Evolutionary conservation across 2,888 invertebrate species (phyloP).

Genomic region (Morpho helenor): DNA sequence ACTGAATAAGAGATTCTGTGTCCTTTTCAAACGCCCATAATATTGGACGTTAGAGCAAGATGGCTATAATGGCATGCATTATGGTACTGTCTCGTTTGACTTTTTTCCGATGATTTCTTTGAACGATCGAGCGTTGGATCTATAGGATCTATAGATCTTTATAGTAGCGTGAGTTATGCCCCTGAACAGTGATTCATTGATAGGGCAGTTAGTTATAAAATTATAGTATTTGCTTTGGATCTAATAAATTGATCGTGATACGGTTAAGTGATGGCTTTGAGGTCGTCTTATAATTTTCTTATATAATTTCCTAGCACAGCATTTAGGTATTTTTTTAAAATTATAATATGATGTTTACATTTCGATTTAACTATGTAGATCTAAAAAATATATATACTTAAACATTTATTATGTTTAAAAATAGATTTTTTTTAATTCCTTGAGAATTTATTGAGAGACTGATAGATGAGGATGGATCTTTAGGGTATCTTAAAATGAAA

Average conservation of each 20-base stretch:
- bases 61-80: slow-evolving; percentile 69
- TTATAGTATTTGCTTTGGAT: slow-evolving; percentile 34
- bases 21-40: slow-evolving; percentile 36
- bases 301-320: slow-evolving; percentile 1
- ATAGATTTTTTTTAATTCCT: too few relatives aligned
- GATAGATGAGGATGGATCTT: too few relatives aligned
- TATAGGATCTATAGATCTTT: slow-evolving; percentile 68
- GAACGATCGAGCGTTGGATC: slow-evolving; percentile 58
- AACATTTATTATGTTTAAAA: too few relatives aligned
- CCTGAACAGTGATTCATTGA: slow-evolving; percentile 50
- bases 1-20: slow-evolving; percentile 50
- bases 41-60: slow-evolving; percentile 36
- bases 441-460: too few relatives aligned
- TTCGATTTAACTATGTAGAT: too few relatives aligned
- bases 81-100: slow-evolving; percentile 53
- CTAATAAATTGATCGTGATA: slow-evolving; percentile 25
- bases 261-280: slow-evolving; percentile 17
- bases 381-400: too few relatives aligned
- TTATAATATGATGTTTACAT: too few relatives aligned
- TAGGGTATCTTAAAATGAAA: too few relatives aligned
- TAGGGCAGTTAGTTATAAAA: slow-evolving; percentile 38
- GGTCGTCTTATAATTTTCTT: slow-evolving; percentile 14
- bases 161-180: slow-evolving; percentile 68
- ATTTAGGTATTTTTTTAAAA: too few relatives aligned
- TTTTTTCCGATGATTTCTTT: slow-evolving; percentile 72